Conservation (phyloP, 2,113 vertebrate species). For the Notiomystis cincta region DNA sequence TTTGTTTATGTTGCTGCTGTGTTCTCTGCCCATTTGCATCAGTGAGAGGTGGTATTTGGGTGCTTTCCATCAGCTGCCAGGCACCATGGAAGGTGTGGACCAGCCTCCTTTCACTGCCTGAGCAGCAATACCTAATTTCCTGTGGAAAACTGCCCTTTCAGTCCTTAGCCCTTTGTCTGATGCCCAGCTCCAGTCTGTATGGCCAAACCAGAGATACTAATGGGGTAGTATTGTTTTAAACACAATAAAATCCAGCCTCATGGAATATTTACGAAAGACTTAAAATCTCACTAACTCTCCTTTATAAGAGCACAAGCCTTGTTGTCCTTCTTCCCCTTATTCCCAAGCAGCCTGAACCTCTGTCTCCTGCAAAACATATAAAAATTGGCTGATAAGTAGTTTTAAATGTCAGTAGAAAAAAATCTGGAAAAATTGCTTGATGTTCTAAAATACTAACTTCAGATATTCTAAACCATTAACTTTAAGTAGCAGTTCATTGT, state of each 20-base stretch:
- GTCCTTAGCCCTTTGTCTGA: neutral
- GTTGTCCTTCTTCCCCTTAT: neutral
- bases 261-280: neutral
- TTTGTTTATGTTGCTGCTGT: conserved; percentile 4
- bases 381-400: neutral
- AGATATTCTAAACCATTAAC: neutral
- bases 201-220: neutral
- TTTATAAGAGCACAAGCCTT: neutral
- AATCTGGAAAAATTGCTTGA: neutral
- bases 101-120: neutral
- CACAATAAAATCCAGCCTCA: neutral
- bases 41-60: neutral
- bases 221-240: neutral
- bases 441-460: neutral
- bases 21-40: neutral
- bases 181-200: neutral
- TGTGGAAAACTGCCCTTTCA: neutral
- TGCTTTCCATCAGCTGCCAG: neutral
- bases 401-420: neutral
- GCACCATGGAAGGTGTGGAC: neutral
- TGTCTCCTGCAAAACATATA: neutral
- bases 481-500: neutral
- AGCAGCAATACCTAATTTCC: neutral
- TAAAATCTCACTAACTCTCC: neutral
- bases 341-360: neutral